Base-by-base conservation (phyloP, 1,140 invertebrate genomes). In the Littorina saxatilis region DNA sequence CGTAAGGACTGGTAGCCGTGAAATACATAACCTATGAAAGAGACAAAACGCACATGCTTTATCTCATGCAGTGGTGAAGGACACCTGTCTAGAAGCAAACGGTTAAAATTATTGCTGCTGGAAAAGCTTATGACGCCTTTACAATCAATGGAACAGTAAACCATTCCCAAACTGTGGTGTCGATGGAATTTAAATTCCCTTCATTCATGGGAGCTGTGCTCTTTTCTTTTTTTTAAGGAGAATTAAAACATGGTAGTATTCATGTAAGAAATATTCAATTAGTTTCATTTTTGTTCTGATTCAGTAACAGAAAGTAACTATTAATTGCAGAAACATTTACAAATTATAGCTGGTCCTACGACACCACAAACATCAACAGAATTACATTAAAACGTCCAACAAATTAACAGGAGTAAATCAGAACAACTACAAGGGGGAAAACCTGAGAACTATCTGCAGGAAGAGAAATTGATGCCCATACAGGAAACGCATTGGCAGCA, bases 1-100 rank as follows among this genome's bases (percentile, higher is more conserved):
- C 83, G 84, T 94, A 94, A 2, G 93, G 93, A 80, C 92, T 91
- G 7, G 92, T 92, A 5, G 93, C 93, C 3, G 93, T 94, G 73
- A 93, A 88, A 76, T 92, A 92, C 86, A 92, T 91, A 15, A 91
- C 90, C 89, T 91, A 86, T 81, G 82, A 73, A 81, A 83, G 43
- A 47, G 20, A 50, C 74, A 76, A 79, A 23, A 81, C n/a, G 74
- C 66, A 50, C 61, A 20, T 81, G 70, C 68, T 79, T 79, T 29
- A 66, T 66, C 13, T 27, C 29, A 11, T 66, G 55, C 29, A 32
- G 61, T 63, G 61, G 27, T 9, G 17, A 58, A 27, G 37, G 58
- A 76, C 40, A 58, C 74, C 66, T 68, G 66, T 68, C 35, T 68
- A 39, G 27, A 68, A 68, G 43, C 43, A 47, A 47, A 47, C 43